These are phyloP conservation scores for Alitta virens DNA, from an alignment of 2,888 invertebrate genomes.

Conservation along the genomic window DNA sequence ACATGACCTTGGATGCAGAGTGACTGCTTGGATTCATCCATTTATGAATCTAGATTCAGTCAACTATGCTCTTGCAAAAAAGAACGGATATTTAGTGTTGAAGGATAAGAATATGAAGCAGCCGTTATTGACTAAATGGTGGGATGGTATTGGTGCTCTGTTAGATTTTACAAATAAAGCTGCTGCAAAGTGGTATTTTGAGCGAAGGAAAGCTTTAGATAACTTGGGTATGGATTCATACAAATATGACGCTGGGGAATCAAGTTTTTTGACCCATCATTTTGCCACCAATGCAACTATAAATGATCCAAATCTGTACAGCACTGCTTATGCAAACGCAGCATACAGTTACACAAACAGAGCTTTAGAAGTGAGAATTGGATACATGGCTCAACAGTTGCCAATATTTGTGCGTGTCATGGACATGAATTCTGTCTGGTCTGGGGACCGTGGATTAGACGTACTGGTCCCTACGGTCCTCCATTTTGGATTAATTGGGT, in stretches of 20 bases:
- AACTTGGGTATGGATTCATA: constrained; percentile 77
- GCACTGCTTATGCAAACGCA: constrained; percentile 34
- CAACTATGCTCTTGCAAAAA: constrained; percentile 78
- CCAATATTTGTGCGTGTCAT: constrained; percentile 78
- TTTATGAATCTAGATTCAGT: constrained; percentile 83
- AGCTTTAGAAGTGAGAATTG: constrained; percentile 79
- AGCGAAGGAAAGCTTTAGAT: constrained; percentile 70
- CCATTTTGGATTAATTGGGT: constrained; percentile 72
- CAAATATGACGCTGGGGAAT: constrained; percentile 74
- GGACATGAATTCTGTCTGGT: constrained; percentile 85
- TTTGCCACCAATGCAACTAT: constrained; percentile 24
- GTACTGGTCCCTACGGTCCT: constrained; percentile 80
- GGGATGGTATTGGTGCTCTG: constrained; percentile 68
- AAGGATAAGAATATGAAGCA: constrained; percentile 13
- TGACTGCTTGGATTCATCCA: constrained; percentile 68
- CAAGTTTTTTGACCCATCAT: constrained; percentile 33
- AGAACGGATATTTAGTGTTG: constrained; percentile 60
- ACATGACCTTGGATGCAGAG: constrained; percentile 66
- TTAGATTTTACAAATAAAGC: constrained; percentile 84
- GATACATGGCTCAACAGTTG: constrained; percentile 75
- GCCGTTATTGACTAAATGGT: constrained; percentile 66
- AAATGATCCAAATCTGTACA: constrained; percentile 35
- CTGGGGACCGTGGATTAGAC: constrained; percentile 69
- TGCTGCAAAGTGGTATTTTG: constrained; percentile 71
- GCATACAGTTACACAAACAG: constrained; percentile 18